These are phyloP conservation scores for Hemithea aestivaria DNA, from an alignment of 2,888 invertebrate species.

Conservation along the genomic window DNA sequence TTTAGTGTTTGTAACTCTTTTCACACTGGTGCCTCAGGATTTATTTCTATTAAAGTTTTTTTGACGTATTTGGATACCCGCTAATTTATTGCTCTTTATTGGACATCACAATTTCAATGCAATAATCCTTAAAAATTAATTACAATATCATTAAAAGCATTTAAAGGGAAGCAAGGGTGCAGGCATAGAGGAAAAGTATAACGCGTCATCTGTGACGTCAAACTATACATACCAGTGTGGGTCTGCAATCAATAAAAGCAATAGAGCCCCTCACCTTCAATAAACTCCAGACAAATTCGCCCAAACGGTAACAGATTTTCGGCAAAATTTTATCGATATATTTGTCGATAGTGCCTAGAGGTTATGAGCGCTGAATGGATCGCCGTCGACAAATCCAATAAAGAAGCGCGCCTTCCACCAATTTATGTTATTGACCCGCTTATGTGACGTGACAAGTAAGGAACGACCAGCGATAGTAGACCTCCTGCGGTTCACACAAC, in stretches of 20 bases:
- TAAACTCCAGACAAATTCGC: constrained; percentile 24
- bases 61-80: too few species aligned
- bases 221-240: neutral
- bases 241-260: constrained; percentile 3
- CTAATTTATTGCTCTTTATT: too few species aligned
- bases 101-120: constrained; percentile 5
- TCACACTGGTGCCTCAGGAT: too few species aligned
- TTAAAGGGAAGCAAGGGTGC: too few species aligned
- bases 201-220: too few species aligned
- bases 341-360: constrained; percentile 51
- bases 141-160: too few species aligned
- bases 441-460: constrained; percentile 67
- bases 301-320: constrained; percentile 43
- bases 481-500: constrained; percentile 37
- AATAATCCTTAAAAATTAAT: too few species aligned
- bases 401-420: constrained; percentile 65
- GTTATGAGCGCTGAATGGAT: constrained; percentile 59
- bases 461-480: constrained; percentile 47
- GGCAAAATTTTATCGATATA: constrained; percentile 42
- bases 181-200: too few species aligned
- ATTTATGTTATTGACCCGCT: constrained; percentile 76
- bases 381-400: constrained; percentile 69
- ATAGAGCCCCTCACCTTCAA: constrained; percentile 5
- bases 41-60: too few species aligned
- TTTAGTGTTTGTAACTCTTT: too few species aligned